A percentile compares a stretch with the other conserved stretches of the same genome.
phyloP scores from a whole-genome alignment of 2,888 invertebrate species.

The Melinaea menophilus region DNA sequence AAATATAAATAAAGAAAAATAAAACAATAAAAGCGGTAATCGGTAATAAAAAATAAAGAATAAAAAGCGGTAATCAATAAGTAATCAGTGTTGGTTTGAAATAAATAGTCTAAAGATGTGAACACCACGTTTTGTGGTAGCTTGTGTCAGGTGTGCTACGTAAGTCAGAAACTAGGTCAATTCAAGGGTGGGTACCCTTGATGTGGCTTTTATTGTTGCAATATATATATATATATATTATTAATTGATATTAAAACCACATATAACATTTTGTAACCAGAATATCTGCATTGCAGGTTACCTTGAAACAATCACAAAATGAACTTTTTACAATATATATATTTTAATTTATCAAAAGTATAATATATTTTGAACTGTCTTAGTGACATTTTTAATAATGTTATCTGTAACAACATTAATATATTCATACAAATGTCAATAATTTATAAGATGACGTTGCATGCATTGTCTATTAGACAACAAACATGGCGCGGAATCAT shows the following conservation, averaged over 20 bases:
- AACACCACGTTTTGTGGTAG: slow-evolving; percentile 37
- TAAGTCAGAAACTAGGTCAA: slow-evolving; percentile 43
- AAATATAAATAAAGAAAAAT: too few species aligned
- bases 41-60: too few species aligned
- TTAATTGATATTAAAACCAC: not conserved
- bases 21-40: too few species aligned
- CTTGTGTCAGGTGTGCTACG: slow-evolving; percentile 41
- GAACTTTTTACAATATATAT: not conserved
- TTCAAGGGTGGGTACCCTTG: slow-evolving; percentile 13
- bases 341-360: not conserved
- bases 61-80: too few species aligned
- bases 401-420: too few species aligned
- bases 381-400: too few species aligned
- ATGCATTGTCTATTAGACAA: too few species aligned
- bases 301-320: not conserved
- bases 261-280: not conserved
- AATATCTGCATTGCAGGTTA: slow-evolving; percentile 22
- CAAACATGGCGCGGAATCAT: too few species aligned
- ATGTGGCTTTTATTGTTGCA: not conserved
- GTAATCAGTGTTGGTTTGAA: not conserved
- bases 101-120: slow-evolving; percentile 26
- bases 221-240: not conserved
- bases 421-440: too few species aligned
- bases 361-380: not conserved
- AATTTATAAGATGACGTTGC: too few species aligned